A percentile compares a stretch with the other conserved stretches of the same genome.
Conservation (phyloP, 1,140 invertebrate genomes). For the Camponotus vicinus region DNA sequence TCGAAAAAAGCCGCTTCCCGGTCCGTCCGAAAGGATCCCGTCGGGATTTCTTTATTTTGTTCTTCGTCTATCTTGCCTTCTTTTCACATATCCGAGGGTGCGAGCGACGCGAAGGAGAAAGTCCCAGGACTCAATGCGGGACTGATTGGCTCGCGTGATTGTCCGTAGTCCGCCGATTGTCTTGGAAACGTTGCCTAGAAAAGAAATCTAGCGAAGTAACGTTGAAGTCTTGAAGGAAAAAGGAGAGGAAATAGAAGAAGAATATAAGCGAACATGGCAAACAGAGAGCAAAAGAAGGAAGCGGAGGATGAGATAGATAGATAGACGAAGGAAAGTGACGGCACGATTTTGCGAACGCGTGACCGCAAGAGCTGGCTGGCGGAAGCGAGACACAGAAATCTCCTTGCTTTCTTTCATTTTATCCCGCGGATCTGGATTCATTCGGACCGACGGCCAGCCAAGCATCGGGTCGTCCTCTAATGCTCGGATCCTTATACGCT, state of each 20-base stretch:
- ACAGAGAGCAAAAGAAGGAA: background rate
- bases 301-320: background rate
- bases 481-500: conserved; percentile 70
- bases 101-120: conserved; percentile 26
- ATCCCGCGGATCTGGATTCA: conserved; percentile 67
- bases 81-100: background rate
- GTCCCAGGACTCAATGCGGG: conserved; percentile 64
- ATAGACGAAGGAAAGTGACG: background rate
- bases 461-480: conserved; percentile 64
- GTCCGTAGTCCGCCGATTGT: conserved; percentile 64
- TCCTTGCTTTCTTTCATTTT: conserved; percentile 59
- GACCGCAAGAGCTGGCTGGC: background rate
- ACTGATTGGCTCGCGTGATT: conserved; percentile 68
- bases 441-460: conserved; percentile 57
- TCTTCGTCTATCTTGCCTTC: conserved; percentile 3
- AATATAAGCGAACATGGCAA: background rate
- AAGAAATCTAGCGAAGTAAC: conserved; percentile 53
- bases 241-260: background rate
- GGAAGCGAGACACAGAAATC: background rate
- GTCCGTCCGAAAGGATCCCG: conserved; percentile 40
- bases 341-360: conserved; percentile 41
- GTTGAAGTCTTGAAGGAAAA: conserved; percentile 33
- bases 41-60: conserved; percentile 16
- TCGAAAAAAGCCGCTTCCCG: conserved; percentile 69
- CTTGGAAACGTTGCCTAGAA: conserved; percentile 42